Percentiles rank a stretch among this genome's conserved stretches.
Evolutionary conservation across 2,113 vertebrate species (phyloP).

Genomic region (Nycticebus coucang): DNA sequence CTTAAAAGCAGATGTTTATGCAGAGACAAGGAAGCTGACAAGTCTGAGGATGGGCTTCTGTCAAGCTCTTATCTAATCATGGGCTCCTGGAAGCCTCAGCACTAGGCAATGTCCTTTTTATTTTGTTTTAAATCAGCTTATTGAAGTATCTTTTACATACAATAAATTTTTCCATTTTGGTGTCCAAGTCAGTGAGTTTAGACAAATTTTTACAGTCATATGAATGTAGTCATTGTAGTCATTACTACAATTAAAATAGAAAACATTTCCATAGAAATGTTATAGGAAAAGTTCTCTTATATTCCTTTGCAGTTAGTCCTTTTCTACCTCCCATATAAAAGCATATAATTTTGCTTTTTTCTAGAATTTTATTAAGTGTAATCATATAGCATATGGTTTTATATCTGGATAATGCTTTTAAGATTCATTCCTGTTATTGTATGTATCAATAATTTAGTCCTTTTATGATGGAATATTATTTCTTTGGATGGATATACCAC

Average conservation of each 20-base stretch:
- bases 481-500: neutral
- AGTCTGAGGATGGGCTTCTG: neutral
- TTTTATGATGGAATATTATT: neutral
- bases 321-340: neutral
- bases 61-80: neutral
- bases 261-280: neutral
- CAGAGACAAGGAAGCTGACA: neutral
- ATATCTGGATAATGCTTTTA: neutral
- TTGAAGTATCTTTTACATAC: neutral
- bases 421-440: neutral
- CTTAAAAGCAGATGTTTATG: neutral
- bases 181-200: neutral
- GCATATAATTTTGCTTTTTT: neutral
- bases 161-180: neutral
- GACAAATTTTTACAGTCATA: neutral
- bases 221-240: neutral
- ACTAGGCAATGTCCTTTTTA: neutral
- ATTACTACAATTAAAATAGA: neutral
- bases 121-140: slow-evolving; percentile 34
- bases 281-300: neutral
- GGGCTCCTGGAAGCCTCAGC: neutral
- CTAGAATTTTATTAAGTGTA: neutral
- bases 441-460: neutral
- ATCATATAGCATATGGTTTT: neutral
- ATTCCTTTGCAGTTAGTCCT: neutral